A percentile compares a stretch with the other conserved stretches of the same genome.
These are phyloP conservation scores for Timema podura DNA, from an alignment of 2,888 invertebrate genomes.

Conservation along the genomic window DNA sequence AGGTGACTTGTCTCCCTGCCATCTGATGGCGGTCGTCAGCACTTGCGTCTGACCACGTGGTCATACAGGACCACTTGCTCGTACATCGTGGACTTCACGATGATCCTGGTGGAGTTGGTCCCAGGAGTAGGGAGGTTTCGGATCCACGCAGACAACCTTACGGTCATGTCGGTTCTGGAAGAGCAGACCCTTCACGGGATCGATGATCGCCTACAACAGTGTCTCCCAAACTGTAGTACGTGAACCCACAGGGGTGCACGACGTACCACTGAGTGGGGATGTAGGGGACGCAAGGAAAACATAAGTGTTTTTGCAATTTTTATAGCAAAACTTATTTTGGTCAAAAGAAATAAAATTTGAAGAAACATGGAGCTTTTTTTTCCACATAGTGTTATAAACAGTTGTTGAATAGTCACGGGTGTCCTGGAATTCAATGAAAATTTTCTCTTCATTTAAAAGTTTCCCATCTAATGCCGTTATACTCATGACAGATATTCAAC, in stretches of 20 bases:
- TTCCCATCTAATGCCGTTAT: too few relatives aligned
- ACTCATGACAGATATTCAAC: too few relatives aligned
- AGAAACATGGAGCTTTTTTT: too few relatives aligned
- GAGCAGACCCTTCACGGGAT: slow-evolving; percentile 65
- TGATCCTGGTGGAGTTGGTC: slow-evolving; percentile 60
- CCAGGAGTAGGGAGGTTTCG: slow-evolving; percentile 54
- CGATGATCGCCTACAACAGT: slow-evolving; percentile 55
- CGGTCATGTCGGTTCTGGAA: slow-evolving; percentile 79
- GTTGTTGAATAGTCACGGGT: too few relatives aligned
- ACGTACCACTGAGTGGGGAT: neutral
- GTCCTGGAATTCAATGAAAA: too few relatives aligned
- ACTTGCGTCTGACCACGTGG: slow-evolving; percentile 63
- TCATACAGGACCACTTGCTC: slow-evolving; percentile 76
- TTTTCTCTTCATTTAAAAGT: too few relatives aligned
- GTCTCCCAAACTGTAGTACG: neutral
- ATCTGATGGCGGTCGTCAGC: neutral
- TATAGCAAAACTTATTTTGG: too few relatives aligned
- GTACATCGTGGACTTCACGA: slow-evolving; percentile 62
- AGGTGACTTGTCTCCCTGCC: too few relatives aligned
- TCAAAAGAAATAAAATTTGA: too few relatives aligned
- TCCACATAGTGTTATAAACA: too few relatives aligned
- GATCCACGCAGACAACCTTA: slow-evolving; percentile 70
- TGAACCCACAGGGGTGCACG: neutral
- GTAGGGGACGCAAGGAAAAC: too few relatives aligned
- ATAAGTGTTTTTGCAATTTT: too few relatives aligned